Evolutionary conservation across 2,113 vertebrate genomes (phyloP), one percentile per base, ranked within the genome.

Genomic region (Chunga burmeisteri): DNA sequence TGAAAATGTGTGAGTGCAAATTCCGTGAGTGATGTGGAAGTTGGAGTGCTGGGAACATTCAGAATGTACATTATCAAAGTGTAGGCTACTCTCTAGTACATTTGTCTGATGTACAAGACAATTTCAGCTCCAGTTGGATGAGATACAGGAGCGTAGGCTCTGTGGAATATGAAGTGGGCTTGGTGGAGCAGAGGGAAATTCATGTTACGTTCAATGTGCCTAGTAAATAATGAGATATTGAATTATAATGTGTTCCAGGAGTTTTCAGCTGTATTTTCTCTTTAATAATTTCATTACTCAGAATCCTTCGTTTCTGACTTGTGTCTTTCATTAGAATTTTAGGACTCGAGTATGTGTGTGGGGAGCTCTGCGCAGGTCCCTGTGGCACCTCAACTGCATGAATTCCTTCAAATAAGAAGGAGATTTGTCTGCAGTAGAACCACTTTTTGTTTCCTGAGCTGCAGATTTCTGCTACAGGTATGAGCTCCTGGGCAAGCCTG

Each of bases 221-320:
- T 91, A 79, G 92, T 91, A 97, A 96, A 97, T 97, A 95, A 96
- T 95, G 67, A 95, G 94, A 97, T 96, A 96, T 95, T 97, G 94
- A 97, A 96, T 94, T 91, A 91, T 94, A 97, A 97, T 97, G 89
- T 85, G 93, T 93, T 95, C 95, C 83, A 94, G 94, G 93, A 95
- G 62, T 95, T 96, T 94, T 96, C 91, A 95, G 22, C 81, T 94
- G 66, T 80, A 58, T 93, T 96, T 95, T 95, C 83, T 91, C 93
- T 96, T 91, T 92, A 93, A 96, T 95, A 62, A 96, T 94, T 94
- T 91, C 83, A 88, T 95, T 95, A 79, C 84, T 95, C 67, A n/a
- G 83, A 82, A 49, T 58, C 53, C 58, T 97, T 94, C 95, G 47
- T 93, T 95, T 92, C 86, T 95, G 91, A 66, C 92, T 91, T 86